Evolutionary conservation across 2,113 vertebrate genomes (phyloP).

Genomic region (Lophura nycthemera): DNA sequence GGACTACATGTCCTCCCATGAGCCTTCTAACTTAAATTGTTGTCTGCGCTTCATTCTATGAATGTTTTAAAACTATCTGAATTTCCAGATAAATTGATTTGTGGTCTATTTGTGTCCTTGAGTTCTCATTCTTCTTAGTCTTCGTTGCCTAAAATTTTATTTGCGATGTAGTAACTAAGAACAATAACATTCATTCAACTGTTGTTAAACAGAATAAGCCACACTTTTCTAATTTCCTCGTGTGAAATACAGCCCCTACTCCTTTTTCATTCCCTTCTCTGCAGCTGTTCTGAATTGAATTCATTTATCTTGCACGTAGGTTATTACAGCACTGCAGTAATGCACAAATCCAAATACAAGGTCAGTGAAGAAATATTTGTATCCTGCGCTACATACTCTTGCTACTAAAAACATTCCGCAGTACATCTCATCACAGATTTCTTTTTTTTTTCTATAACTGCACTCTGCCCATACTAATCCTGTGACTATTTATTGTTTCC

Average conservation of each 20-base stretch:
- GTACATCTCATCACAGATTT: neutral
- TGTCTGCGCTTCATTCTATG: neutral
- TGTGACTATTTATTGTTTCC: neutral
- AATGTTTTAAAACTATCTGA: constrained; percentile 38
- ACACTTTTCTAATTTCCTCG: neutral
- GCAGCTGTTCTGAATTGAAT: neutral
- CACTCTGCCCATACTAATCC: neutral
- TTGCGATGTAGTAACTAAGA: neutral
- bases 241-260: neutral
- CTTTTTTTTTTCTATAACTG: neutral
- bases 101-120: neutral
- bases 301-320: neutral
- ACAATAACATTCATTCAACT: neutral
- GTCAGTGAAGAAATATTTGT: neutral
- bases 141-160: constrained; percentile 18
- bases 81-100: constrained; percentile 17
- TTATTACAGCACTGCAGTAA: neutral
- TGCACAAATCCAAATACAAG: neutral
- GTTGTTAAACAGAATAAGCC: neutral
- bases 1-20: neutral
- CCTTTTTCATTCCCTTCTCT: neutral
- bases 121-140: neutral
- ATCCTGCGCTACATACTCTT: neutral
- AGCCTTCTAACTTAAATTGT: neutral
- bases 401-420: neutral